Percentiles rank a stretch among this genome's conserved stretches.
Evolutionary conservation across 1,140 invertebrate genomes (phyloP).

Genomic region (Microplitis demolitor): DNA sequence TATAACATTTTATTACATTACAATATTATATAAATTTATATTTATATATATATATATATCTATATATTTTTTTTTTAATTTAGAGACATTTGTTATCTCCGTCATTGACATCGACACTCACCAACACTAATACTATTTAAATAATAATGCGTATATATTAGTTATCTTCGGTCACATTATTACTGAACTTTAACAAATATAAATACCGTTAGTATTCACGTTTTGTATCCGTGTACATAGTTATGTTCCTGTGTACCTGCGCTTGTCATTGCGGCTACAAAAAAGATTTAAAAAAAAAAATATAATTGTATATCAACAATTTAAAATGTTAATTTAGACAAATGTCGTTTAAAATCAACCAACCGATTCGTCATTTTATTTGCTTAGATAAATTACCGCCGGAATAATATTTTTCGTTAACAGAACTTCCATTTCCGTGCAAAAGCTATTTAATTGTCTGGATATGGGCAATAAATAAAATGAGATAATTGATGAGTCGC

Average conservation of each 20-base stretch:
- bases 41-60: too few relatives aligned
- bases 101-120: not conserved
- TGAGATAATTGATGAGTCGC: too few relatives aligned
- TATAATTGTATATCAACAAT: not conserved
- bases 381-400: too few relatives aligned
- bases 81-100: not conserved
- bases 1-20: too few relatives aligned
- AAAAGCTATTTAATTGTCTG: too few relatives aligned
- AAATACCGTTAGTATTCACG: conserved; percentile 35
- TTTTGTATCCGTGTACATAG: conserved; percentile 38
- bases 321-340: not conserved
- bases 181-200: conserved; percentile 11
- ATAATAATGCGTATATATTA: not conserved
- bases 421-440: too few relatives aligned
- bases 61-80: too few relatives aligned
- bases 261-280: conserved; percentile 30
- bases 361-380: too few relatives aligned
- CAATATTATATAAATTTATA: too few relatives aligned
- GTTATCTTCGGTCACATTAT: conserved; percentile 4
- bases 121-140: not conserved
- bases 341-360: too few relatives aligned
- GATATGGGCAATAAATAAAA: too few relatives aligned
- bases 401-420: too few relatives aligned
- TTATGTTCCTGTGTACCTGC: conserved; percentile 39
- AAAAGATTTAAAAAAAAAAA: conserved; percentile 10